Percentiles rank a stretch among this genome's conserved stretches.
Conservation (phyloP, 1,140 invertebrate species). For the Vollenhovia emeryi region DNA sequence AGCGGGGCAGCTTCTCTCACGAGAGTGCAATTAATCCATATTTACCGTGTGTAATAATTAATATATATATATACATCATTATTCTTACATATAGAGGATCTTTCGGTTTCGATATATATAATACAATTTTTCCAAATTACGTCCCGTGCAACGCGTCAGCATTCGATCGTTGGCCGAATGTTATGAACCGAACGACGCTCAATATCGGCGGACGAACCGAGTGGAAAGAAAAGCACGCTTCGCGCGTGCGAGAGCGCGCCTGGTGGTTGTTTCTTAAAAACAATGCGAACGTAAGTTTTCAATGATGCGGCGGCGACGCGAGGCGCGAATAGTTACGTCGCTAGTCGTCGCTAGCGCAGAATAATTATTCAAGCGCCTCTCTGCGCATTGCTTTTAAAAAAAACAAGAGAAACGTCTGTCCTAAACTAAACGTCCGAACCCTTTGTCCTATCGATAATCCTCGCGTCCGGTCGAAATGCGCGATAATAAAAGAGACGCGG, state of each 20-base stretch:
- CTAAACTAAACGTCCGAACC: neutral
- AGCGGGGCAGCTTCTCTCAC: slow-evolving; percentile 38
- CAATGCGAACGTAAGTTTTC: slow-evolving; percentile 30
- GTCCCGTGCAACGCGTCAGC: slow-evolving; percentile 61
- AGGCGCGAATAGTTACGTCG: slow-evolving; percentile 42
- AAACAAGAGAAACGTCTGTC: neutral
- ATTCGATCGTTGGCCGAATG: slow-evolving; percentile 62
- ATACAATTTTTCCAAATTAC: slow-evolving; percentile 75
- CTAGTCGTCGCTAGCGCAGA: neutral
- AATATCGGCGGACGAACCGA: slow-evolving; percentile 16
- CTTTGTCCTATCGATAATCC: neutral
- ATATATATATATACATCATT: slow-evolving; percentile 81
- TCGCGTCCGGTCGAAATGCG: neutral
- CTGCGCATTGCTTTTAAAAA: neutral
- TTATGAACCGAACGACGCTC: slow-evolving; percentile 4
- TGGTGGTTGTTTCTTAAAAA: slow-evolving; percentile 3
- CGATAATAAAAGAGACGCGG: neutral
- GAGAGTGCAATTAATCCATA: slow-evolving; percentile 74
- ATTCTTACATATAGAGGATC: slow-evolving; percentile 79
- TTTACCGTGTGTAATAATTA: slow-evolving; percentile 80
- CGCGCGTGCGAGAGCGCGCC: neutral
- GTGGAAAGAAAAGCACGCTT: neutral
- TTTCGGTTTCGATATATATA: slow-evolving; percentile 78
- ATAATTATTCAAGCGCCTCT: slow-evolving; percentile 36
- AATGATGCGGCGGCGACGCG: neutral